Percentiles rank a stretch among this genome's conserved stretches.
phyloP scores from a whole-genome alignment of 2,797 vertebrate genomes.

The Gymnocypris eckloni region DNA sequence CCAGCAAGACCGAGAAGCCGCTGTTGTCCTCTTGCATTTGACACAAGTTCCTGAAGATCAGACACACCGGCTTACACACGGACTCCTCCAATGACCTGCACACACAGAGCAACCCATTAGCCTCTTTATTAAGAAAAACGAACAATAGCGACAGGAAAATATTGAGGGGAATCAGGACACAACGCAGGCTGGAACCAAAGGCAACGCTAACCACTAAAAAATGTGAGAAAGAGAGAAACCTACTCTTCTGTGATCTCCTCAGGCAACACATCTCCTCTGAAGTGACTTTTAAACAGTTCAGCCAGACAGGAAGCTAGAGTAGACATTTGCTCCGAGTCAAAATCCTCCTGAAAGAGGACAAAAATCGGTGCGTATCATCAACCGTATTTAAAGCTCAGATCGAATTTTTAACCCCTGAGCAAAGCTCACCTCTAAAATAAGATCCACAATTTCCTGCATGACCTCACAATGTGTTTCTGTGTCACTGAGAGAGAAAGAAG shows the following conservation, averaged over 20 bases:
- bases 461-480: constrained; percentile 95
- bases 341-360: constrained; percentile 86
- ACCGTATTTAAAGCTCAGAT: neutral
- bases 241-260: constrained; percentile 97
- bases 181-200: neutral
- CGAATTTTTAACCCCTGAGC: neutral
- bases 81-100: constrained; percentile 93
- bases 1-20: constrained; percentile 91
- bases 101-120: constrained; percentile 11
- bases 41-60: constrained; percentile 95
- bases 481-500: constrained; percentile 78
- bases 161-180: neutral
- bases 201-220: neutral
- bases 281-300: constrained; percentile 94
- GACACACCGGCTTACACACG: constrained; percentile 91
- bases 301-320: constrained; percentile 91
- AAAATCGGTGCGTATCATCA: neutral
- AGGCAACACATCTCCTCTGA: constrained; percentile 92
- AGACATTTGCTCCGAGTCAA: constrained; percentile 92
- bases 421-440: constrained; percentile 90
- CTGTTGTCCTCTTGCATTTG: constrained; percentile 98
- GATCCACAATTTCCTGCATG: constrained; percentile 98
- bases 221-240: neutral
- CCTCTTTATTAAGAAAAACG: neutral
- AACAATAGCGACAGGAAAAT: neutral